phyloP scores from a whole-genome alignment of 2,888 invertebrate species.

The Axea sp. region DNA sequence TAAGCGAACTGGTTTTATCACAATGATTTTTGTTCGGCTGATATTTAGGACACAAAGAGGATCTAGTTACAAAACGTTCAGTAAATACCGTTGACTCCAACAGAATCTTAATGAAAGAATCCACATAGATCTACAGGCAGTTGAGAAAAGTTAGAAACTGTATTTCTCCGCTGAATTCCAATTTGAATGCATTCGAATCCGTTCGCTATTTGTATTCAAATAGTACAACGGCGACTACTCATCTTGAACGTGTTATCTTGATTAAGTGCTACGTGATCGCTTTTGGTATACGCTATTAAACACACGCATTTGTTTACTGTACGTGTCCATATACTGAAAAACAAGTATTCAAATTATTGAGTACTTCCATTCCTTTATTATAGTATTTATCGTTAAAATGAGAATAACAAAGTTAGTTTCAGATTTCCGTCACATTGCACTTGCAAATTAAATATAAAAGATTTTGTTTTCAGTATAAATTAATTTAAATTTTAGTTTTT shows the following conservation, averaged over 20 bases:
- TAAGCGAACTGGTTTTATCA: constrained; percentile 9
- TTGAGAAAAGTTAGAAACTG: constrained; percentile 35
- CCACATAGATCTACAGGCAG: constrained; percentile 14
- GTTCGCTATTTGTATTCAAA: constrained; percentile 46
- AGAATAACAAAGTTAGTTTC: too few species aligned
- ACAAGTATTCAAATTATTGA: too few species aligned
- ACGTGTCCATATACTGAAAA: not conserved
- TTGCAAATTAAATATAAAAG: too few species aligned
- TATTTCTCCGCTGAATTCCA: constrained; percentile 23
- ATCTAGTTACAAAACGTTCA: constrained; percentile 33
- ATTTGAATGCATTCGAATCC: constrained; percentile 22
- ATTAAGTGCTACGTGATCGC: constrained; percentile 39
- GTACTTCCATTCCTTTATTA: too few species aligned
- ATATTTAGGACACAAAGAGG: constrained; percentile 30
- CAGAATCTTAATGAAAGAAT: constrained; percentile 49
- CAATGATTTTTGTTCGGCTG: not conserved
- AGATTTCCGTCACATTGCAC: too few species aligned
- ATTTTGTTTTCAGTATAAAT: too few species aligned
- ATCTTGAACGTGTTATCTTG: constrained; percentile 54
- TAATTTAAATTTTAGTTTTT: too few species aligned
- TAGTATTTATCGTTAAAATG: too few species aligned
- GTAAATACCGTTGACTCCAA: constrained; percentile 42
- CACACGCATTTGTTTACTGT: constrained; percentile 10
- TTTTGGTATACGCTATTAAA: constrained; percentile 17
- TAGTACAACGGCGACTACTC: constrained; percentile 44